Evolutionary conservation across 2,113 vertebrate species (phyloP).

Genomic region (Bagarius yarrelli): DNA sequence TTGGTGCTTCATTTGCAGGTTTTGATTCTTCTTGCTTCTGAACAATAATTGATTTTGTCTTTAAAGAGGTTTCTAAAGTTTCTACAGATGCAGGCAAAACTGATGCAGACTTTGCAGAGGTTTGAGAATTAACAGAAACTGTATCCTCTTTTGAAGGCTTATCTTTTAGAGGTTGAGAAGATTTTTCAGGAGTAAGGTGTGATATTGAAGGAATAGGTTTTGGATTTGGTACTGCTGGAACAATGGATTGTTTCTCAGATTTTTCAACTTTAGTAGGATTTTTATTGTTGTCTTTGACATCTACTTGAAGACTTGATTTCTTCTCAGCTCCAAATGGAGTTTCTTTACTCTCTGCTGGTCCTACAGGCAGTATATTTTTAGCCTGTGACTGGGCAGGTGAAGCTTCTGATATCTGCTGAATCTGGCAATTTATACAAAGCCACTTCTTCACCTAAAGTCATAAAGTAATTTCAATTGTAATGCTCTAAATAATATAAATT

Average conservation of each 20-base stretch:
- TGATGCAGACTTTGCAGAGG: constrained; percentile 25
- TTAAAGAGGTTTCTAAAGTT: not conserved
- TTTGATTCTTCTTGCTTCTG: constrained; percentile 58
- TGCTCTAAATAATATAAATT: not conserved
- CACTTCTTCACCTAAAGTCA: constrained; percentile 13
- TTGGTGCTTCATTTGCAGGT: constrained; percentile 58
- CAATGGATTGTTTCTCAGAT: constrained; percentile 39
- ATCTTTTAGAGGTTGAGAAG: constrained; percentile 55
- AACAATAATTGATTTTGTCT: constrained; percentile 28
- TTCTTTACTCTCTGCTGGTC: constrained; percentile 27
- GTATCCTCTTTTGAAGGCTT: constrained; percentile 64
- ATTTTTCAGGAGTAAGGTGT: constrained; percentile 52
- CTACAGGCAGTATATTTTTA: constrained; percentile 56
- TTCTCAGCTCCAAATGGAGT: constrained; percentile 22
- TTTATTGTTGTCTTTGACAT: constrained; percentile 58
- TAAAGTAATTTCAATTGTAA: not conserved
- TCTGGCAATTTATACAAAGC: constrained; percentile 73
- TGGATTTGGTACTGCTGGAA: constrained; percentile 55
- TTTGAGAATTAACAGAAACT: constrained; percentile 34
- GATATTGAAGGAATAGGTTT: constrained; percentile 29
- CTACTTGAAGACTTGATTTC: constrained; percentile 2
- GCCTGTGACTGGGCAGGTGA: constrained; percentile 51
- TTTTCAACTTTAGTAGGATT: constrained; percentile 55
- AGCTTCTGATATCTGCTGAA: constrained; percentile 70
- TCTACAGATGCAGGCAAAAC: constrained; percentile 11